A percentile compares a stretch with the other conserved stretches of the same genome.
These are phyloP conservation scores for Drosophila pallidifrons DNA, from an alignment of 1,140 invertebrate species.

Conservation along the genomic window DNA sequence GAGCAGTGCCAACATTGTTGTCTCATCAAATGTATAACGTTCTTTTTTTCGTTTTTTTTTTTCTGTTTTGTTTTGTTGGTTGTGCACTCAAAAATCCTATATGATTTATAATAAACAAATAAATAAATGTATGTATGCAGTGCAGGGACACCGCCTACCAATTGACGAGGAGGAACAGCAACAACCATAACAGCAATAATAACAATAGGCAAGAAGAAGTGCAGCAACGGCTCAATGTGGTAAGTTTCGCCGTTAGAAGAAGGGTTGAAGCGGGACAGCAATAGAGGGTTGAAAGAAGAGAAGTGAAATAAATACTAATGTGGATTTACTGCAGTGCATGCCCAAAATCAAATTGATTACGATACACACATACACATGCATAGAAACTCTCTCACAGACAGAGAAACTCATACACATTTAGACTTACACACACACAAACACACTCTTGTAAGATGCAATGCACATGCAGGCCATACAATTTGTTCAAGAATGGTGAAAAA, in stretches of 20 bases:
- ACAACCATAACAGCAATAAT: slow-evolving; percentile 3
- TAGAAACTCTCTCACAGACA: not conserved
- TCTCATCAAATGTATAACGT: slow-evolving; percentile 35
- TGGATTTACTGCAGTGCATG: slow-evolving; percentile 20
- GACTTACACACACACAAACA: slow-evolving; percentile 8
- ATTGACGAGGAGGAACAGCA: slow-evolving; percentile 17
- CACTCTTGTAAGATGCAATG: slow-evolving; percentile 7
- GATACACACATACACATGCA: slow-evolving; percentile 16
- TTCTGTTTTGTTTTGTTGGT: slow-evolving; percentile 2
- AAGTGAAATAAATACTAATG: not conserved
- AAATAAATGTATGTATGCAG: slow-evolving; percentile 31
- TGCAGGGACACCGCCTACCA: slow-evolving; percentile 50
- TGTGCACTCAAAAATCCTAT: slow-evolving; percentile 11
- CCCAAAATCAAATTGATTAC: slow-evolving; percentile 50
- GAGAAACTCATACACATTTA: slow-evolving; percentile 8
- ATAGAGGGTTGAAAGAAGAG: not conserved
- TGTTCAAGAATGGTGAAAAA: slow-evolving; percentile 73
- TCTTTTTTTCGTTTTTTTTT: slow-evolving; percentile 26
- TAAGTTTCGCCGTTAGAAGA: slow-evolving; percentile 18
- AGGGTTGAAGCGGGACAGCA: not conserved
- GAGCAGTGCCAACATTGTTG: slow-evolving; percentile 25
- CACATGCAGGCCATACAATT: slow-evolving; percentile 45
- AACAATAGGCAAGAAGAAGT: slow-evolving; percentile 13
- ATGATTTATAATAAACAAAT: slow-evolving; percentile 3
- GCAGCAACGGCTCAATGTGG: slow-evolving; percentile 35